Percentiles rank a stretch among this genome's conserved stretches.
These are phyloP conservation scores for Tinamus guttatus DNA, from an alignment of 2,113 vertebrate species.

Conservation along the genomic window DNA sequence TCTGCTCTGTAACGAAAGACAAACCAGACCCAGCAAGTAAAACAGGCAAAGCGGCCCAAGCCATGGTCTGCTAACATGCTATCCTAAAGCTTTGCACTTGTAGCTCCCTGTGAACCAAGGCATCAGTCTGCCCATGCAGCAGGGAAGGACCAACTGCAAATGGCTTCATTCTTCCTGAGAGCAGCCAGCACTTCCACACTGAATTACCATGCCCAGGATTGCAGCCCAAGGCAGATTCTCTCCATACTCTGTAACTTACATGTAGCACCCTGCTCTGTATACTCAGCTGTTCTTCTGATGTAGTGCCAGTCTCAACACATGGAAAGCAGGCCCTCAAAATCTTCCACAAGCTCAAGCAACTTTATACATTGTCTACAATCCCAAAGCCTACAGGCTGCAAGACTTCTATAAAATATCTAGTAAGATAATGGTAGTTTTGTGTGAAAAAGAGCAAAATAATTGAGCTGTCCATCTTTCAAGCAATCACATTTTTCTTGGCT, in stretches of 20 bases:
- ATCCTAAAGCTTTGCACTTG: not conserved
- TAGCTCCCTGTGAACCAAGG: not conserved
- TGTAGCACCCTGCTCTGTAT: conserved; percentile 46
- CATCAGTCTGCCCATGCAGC: accelerated
- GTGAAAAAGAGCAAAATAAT: not conserved
- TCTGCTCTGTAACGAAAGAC: not conserved
- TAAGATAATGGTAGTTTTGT: not conserved
- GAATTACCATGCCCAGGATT: not conserved
- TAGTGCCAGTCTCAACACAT: conserved; percentile 64
- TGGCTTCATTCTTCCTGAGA: not conserved
- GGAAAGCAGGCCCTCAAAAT: conserved; percentile 52
- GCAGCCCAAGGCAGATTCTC: conserved; percentile 38
- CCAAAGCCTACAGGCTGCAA: conserved; percentile 16
- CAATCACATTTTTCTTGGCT: not conserved
- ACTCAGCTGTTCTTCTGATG: conserved; percentile 67
- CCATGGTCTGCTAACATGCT: no score
- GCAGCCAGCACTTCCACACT: not conserved
- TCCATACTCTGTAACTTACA: conserved; percentile 3
- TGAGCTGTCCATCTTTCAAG: not conserved
- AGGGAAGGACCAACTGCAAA: not conserved
- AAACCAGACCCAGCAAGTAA: accelerated
- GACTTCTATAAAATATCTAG: not conserved
- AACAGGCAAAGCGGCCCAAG: not conserved
- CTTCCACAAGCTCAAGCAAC: conserved; percentile 59
- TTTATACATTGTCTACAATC: conserved; percentile 24